A percentile compares a stretch with the other conserved stretches of the same genome.
Evolutionary conservation across 2,888 invertebrate species (phyloP).

Genomic region (Tuberolachnus salignus): DNA sequence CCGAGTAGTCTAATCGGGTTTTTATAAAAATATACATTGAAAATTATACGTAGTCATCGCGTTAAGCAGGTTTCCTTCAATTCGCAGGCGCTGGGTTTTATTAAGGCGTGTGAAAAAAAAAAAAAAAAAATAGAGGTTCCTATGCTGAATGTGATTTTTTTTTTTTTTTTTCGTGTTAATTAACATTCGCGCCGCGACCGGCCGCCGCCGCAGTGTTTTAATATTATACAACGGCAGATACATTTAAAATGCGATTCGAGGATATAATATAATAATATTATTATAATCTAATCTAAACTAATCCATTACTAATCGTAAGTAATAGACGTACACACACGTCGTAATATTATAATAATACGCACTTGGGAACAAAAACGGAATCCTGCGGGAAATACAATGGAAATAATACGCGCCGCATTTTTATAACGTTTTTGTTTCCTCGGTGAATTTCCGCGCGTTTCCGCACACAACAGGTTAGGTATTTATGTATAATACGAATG

Average conservation of each 20-base stretch:
- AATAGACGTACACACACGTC: no score
- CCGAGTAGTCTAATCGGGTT: constrained; percentile 11
- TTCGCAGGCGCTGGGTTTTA: no score
- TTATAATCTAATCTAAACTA: constrained; percentile 2
- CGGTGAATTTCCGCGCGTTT: no score
- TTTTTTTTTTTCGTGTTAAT: constrained; percentile 4
- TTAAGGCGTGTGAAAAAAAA: constrained; percentile 46
- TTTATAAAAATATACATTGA: neutral
- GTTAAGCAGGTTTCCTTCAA: constrained; percentile 29
- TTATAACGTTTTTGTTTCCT: no score
- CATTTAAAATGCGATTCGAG: no score
- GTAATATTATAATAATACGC: no score
- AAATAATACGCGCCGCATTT: no score
- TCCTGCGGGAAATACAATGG: no score
- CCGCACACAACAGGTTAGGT: no score
- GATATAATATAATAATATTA: no score
- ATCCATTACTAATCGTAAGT: constrained; percentile 14
- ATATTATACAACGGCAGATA: neutral
- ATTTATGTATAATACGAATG: no score
- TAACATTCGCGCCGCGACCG: neutral
- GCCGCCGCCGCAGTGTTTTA: neutral
- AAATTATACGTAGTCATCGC: constrained; percentile 13
- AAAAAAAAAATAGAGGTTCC: neutral
- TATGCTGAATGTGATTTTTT: neutral
- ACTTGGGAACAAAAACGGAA: no score